phyloP scores from a whole-genome alignment of 2,113 vertebrate genomes.

The Eretmochelys imbricata region DNA sequence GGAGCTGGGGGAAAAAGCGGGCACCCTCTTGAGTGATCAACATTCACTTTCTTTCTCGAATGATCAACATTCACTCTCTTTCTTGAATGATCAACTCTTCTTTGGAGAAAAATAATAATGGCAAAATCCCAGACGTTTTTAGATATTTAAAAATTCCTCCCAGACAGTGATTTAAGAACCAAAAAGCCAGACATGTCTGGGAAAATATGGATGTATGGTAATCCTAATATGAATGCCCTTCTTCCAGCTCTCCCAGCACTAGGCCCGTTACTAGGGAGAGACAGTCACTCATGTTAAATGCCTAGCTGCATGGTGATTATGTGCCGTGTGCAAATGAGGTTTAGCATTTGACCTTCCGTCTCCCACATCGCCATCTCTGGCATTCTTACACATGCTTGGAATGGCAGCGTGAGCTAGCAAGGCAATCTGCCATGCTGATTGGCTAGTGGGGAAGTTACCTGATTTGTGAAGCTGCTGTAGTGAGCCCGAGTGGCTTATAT shows the following conservation, averaged over 20 bases:
- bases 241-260: neutral
- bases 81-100: too few species aligned
- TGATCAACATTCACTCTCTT: too few species aligned
- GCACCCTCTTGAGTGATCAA: too few species aligned
- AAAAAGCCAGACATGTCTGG: too few species aligned
- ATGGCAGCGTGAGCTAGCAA: neutral
- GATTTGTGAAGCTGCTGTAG: neutral
- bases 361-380: neutral
- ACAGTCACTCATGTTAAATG: neutral
- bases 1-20: too few species aligned
- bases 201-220: too few species aligned
- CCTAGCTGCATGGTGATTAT: neutral
- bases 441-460: neutral
- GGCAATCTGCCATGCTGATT: neutral
- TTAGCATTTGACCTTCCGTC: neutral
- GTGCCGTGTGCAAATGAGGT: neutral
- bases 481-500: neutral
- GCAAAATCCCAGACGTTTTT: too few species aligned
- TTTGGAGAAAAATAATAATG: too few species aligned
- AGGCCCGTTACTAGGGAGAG: neutral
- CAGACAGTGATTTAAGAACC: too few species aligned
- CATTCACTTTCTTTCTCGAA: too few species aligned
- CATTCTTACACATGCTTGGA: neutral
- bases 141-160: too few species aligned
- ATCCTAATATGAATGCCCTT: too few species aligned